Base-by-base conservation (phyloP, 2,888 invertebrate species). In the Sympetrum striolatum region DNA sequence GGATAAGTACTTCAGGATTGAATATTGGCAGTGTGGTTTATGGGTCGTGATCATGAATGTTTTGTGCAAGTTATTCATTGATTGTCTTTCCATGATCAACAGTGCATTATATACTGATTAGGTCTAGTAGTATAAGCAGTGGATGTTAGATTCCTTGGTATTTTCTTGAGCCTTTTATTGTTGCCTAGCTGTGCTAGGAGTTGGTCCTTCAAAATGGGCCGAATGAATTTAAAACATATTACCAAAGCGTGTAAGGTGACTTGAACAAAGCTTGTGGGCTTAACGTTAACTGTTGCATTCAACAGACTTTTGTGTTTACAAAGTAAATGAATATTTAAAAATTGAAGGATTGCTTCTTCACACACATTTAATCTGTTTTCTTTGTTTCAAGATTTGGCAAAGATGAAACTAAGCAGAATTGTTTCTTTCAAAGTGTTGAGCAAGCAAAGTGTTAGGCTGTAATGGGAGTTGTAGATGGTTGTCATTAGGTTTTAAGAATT, bases 151-250 rank as follows among this genome's bases (percentile, higher is more conserved):
- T 44, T 86, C 31, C 37, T 80, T 60, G 60, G 58, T 86, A 86
- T 64, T 86, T 86, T 86, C 64, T 86, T 82, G 82, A 31, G 37
- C 86, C 60, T 31, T 53, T 86, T n/a, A 35, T n/a, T 86, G 60
- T 86, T 86, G 86, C 86, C 86, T 86, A 86, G 60, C 86, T 37
- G 86, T 60, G 86, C 86, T 86, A 64, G 86, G 86, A 86, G n/a
- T 37, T 15, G 35, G 37, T 86, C 35, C n/a, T n/a, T 86, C 60
- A 31, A 37, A n/a, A 35, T 86, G 53, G 60, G 37, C n/a, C 31
- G 64, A 39, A 35, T 82, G 53, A 82, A 82, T 53, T 60, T 31
- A 86, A 86, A 60, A 73, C 25, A 73, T 31, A 53, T 18, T 53
- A 31, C 44, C 53, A 25, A 64, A 86, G 86, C 60, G 35, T 37